Evolutionary conservation across 53 echinoderm and acorn worm genomes (phyloP).

Genomic region (Pentamera pediparva): DNA sequence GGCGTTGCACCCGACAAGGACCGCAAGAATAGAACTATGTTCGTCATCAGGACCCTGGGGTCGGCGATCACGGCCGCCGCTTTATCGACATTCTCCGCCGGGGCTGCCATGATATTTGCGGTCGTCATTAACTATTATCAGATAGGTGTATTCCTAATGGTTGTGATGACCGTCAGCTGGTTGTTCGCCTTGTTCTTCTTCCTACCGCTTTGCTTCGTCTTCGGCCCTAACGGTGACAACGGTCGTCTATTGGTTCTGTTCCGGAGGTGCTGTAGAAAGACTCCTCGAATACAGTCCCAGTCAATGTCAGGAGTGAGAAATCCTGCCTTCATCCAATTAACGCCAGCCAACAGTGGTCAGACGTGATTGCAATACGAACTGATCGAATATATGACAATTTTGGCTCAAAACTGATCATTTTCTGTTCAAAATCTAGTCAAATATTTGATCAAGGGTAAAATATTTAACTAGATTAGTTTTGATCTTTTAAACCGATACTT

Average conservation of each 20-base stretch:
- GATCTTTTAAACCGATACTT: too few relatives aligned
- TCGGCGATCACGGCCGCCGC: constrained; percentile 68
- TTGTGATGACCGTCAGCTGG: constrained; percentile 72
- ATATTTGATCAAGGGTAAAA: too few relatives aligned
- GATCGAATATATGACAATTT: too few relatives aligned
- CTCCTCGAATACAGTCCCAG: too few relatives aligned
- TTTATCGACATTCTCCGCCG: constrained; percentile 64
- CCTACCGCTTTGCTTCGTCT: constrained; percentile 52
- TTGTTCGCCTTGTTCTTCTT: constrained; percentile 70
- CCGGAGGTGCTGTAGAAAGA: neutral
- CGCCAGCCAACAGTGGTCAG: too few relatives aligned
- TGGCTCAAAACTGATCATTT: too few relatives aligned
- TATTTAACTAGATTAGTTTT: too few relatives aligned
- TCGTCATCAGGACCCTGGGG: constrained; percentile 41
- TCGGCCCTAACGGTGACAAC: constrained; percentile 60
- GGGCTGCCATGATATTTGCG: constrained; percentile 65
- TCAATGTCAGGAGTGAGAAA: too few relatives aligned
- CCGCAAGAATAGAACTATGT: constrained; percentile 17
- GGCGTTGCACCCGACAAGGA: constrained; percentile 28
- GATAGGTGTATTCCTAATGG: constrained; percentile 56
- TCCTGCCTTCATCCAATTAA: too few relatives aligned
- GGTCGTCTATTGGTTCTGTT: constrained; percentile 37
- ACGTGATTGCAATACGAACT: too few relatives aligned
- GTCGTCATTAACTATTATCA: constrained; percentile 54
- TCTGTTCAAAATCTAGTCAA: too few relatives aligned